A percentile compares a stretch with the other conserved stretches of the same genome.
phyloP scores from a whole-genome alignment of 1,140 invertebrate species.

The Catajapyx aquilonaris region DNA sequence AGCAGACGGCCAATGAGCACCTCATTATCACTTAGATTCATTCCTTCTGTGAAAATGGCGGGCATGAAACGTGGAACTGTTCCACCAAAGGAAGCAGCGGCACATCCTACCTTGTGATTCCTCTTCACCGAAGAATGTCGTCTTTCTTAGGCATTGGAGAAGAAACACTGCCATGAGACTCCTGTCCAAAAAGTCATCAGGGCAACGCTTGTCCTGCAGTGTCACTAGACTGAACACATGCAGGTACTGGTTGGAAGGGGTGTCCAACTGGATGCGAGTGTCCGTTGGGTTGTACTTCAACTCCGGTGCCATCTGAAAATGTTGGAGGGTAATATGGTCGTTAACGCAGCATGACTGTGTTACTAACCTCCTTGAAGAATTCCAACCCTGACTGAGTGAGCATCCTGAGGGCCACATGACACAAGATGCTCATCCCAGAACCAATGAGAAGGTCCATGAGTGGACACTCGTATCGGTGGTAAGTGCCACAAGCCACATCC shows the following conservation, averaged over 20 bases:
- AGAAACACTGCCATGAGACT: conserved; percentile 57
- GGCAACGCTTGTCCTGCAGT: conserved; percentile 34
- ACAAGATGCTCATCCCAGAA: conserved; percentile 60
- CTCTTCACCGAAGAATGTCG: conserved; percentile 28
- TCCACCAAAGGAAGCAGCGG: too few relatives aligned
- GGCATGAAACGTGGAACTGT: too few relatives aligned
- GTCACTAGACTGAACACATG: conserved; percentile 43
- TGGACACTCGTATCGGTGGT: conserved; percentile 29
- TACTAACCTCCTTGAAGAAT: too few relatives aligned
- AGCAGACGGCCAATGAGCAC: conserved; percentile 31
- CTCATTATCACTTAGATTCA: conserved; percentile 12
- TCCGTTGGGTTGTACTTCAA: too few relatives aligned
- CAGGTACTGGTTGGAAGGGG: too few relatives aligned
- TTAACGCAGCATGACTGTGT: too few relatives aligned
- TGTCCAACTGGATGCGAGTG: too few relatives aligned
- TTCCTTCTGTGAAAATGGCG: not conserved
- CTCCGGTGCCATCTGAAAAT: too few relatives aligned
- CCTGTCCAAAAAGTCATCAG: conserved; percentile 51
- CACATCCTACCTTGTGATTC: not conserved
- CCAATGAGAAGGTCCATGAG: conserved; percentile 20
- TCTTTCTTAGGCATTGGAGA: conserved; percentile 40
- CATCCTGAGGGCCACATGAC: conserved; percentile 49
- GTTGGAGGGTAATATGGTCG: too few relatives aligned
- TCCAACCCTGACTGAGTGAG: conserved; percentile 27
- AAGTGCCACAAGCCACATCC: conserved; percentile 18